Base-by-base conservation (phyloP, 2,888 invertebrate species). In the Spisula solida region DNA sequence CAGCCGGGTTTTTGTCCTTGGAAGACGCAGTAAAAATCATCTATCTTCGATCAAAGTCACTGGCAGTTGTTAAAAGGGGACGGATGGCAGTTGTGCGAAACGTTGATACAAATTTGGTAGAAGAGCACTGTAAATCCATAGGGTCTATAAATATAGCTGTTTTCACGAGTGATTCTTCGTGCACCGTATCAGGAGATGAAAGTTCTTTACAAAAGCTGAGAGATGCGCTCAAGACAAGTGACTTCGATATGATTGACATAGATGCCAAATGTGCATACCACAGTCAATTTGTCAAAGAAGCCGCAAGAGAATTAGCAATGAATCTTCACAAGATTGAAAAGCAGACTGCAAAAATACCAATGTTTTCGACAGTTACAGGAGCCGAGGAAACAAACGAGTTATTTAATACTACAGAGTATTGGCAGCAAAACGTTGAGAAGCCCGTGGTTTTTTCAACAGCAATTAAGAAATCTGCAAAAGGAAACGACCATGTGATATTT, bases 351-450 rank as follows among this genome's bases (percentile, higher is more conserved):
- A 0, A 51, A 47, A 56, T 48, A 60, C 31, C 56, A 79, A 29
- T 85, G 29, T 75, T 86, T 82, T 85, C 87, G 31, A 91, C 87
- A 0, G 95, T 95, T 2, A 93, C 93, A 25, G 94, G 94, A 8
- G 81, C 92, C n/a, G 10, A 55, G 2, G 89, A 89, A 10, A 80
- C 34, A 0, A 86, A 85, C 0, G 88, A 80, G 14, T 81, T 91
- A 31, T 92, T 94, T 34, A 80, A 85, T 20, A 92, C 93, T 20
- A 70, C 91, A 6, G 56, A 89, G 1, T 95, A 95, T 86, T 95
- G 95, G 95, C 88, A 88, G 20, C 70, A 88, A 34, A 95, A 95
- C 87, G 92, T 95, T 31, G 84, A 93, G 55, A 78, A 93, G 56
- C 94, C 94, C 25, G 95, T 95, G 0, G 60, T 80, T 0, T 94